phyloP scores from a whole-genome alignment of 2,888 invertebrate genomes.

The Cephus pulcher region DNA sequence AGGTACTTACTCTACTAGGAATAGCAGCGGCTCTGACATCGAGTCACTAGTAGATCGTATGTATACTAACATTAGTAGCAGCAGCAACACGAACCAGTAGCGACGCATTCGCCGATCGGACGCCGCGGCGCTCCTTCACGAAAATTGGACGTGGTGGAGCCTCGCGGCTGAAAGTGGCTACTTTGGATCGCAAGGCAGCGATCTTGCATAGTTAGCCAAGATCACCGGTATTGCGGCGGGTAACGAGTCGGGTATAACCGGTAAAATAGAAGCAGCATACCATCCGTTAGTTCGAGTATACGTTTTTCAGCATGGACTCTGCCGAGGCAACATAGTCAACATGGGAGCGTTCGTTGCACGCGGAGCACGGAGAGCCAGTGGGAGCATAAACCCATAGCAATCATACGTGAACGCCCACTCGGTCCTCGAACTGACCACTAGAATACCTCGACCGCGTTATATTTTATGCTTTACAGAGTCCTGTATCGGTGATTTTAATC shows the following conservation, averaged over 20 bases:
- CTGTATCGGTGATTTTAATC: conserved; percentile 36
- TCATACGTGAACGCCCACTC: conserved; percentile 35
- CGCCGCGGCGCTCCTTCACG: background rate
- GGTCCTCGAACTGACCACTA: conserved; percentile 20
- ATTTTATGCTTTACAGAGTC: conserved; percentile 1
- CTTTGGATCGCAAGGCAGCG: background rate
- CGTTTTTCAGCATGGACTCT: conserved; percentile 1
- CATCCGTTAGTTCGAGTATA: conserved; percentile 4
- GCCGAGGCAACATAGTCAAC: conserved; percentile 2
- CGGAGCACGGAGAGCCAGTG: conserved; percentile 8
- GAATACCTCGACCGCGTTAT: conserved; percentile 10
- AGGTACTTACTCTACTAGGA: background rate
- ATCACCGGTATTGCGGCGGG: conserved; percentile 6
- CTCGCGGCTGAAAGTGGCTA: background rate
- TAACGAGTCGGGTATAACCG: conserved; percentile 4
- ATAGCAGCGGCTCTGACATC: background rate
- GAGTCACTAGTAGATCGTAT: background rate
- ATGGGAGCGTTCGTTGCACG: background rate
- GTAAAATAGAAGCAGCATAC: conserved; percentile 8
- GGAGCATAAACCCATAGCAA: conserved; percentile 26
- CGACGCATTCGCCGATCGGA: background rate
- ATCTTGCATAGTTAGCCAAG: conserved; percentile 2
- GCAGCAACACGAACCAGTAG: background rate
- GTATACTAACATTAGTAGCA: background rate
- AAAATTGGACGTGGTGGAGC: background rate